phyloP scores from a whole-genome alignment of 2,113 vertebrate species.

The Phocoena phocoena region DNA sequence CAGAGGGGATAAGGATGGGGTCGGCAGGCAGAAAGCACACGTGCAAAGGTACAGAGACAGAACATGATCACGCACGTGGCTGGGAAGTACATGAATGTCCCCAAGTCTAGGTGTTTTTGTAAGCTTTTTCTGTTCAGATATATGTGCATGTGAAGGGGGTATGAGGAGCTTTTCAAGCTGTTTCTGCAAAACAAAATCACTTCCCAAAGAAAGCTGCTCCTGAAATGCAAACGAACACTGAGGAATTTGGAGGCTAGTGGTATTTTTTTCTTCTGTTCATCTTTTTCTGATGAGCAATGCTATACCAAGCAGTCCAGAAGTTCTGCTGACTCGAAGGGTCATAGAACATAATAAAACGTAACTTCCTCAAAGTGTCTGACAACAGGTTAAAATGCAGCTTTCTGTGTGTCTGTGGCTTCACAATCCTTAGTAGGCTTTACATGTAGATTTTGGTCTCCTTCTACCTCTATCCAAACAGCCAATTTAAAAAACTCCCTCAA shows the following conservation, averaged over 20 bases:
- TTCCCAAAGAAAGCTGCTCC: background rate
- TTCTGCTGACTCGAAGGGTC: background rate
- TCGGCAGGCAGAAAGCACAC: too few species aligned
- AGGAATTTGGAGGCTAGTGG: background rate
- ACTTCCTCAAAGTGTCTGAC: background rate
- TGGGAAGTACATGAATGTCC: fast-evolving
- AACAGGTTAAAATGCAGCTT: background rate
- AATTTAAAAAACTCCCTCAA: background rate
- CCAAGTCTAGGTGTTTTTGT: background rate
- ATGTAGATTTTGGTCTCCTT: background rate
- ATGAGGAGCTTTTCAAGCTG: background rate
- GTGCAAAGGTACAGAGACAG: background rate
- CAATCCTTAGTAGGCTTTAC: background rate
- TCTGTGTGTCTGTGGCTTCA: background rate
- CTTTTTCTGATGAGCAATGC: background rate
- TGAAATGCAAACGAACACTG: background rate
- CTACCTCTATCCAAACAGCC: background rate
- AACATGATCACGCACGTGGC: fast-evolving
- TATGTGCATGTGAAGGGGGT: too few species aligned
- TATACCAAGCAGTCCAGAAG: background rate
- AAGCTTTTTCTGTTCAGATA: constrained; percentile 24
- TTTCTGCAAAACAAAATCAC: background rate
- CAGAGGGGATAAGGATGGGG: fast-evolving
- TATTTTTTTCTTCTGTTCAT: background rate
- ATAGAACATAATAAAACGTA: background rate